These are phyloP conservation scores for Mareca strepera DNA, from an alignment of 2,797 vertebrate genomes.

Conservation along the genomic window DNA sequence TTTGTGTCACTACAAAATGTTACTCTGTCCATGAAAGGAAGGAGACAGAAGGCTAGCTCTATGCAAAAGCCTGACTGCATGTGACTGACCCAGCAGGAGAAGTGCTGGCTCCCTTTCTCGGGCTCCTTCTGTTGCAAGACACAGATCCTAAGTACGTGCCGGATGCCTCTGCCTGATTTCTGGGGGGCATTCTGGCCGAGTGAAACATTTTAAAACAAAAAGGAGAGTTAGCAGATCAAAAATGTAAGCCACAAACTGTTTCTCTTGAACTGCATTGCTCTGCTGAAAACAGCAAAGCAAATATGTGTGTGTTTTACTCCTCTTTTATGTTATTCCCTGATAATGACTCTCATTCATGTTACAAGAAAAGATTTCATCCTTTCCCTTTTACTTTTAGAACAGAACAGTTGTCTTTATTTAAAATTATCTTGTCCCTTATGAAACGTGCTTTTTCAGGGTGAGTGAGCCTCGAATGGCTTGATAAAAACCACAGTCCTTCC, in stretches of 20 bases:
- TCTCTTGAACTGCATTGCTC: slow-evolving; percentile 20
- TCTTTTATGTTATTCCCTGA: neutral
- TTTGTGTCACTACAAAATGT: slow-evolving; percentile 79
- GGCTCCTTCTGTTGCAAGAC: slow-evolving; percentile 62
- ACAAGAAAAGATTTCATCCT: neutral
- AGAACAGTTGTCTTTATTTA: neutral
- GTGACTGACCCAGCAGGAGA: slow-evolving; percentile 73
- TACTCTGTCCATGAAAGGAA: slow-evolving; percentile 76
- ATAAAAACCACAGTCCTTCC: slow-evolving; percentile 52
- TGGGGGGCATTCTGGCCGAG: neutral
- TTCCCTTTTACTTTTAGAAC: neutral
- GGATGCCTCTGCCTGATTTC: slow-evolving; percentile 25
- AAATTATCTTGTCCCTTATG: slow-evolving; percentile 30
- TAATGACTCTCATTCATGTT: neutral
- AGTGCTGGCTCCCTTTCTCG: slow-evolving; percentile 64
- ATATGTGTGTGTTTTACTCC: neutral
- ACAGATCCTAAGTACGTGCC: slow-evolving; percentile 25
- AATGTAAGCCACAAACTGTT: slow-evolving; percentile 31
- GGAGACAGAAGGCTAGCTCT: slow-evolving; percentile 77
- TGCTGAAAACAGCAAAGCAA: neutral
- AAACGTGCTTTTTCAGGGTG: slow-evolving; percentile 54
- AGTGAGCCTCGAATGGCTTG: slow-evolving; percentile 34
- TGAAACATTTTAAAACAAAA: slow-evolving; percentile 47
- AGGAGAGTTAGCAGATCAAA: slow-evolving; percentile 26
- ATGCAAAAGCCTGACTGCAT: slow-evolving; percentile 71